Evolutionary conservation across 2,888 invertebrate species (phyloP).

Genomic region (Drosophila mayaguana): DNA sequence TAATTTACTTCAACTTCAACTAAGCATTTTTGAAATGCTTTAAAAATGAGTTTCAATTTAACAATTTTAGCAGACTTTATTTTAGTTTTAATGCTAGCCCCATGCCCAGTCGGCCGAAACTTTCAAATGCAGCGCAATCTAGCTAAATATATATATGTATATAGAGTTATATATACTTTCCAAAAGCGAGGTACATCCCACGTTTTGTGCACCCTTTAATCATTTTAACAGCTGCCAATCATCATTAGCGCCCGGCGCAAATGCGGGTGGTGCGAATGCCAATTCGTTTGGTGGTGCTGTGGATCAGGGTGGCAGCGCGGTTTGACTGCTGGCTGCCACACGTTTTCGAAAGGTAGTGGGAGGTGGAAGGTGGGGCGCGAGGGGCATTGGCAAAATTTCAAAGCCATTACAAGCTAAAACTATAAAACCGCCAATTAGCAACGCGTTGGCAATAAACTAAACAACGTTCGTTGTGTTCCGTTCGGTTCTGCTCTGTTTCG

Average conservation of each 20-base stretch:
- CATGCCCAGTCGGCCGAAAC: constrained; percentile 19
- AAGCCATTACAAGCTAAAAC: constrained; percentile 73
- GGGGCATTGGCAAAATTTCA: constrained; percentile 53
- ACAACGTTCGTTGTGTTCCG: constrained; percentile 39
- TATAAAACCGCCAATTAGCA: constrained; percentile 80
- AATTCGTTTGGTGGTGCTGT: constrained; percentile 20
- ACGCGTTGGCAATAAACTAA: constrained; percentile 73
- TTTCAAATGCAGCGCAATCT: constrained; percentile 39
- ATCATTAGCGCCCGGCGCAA: constrained; percentile 65
- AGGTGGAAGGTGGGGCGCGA: no score
- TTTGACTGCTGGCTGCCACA: constrained; percentile 53
- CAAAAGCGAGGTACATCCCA: constrained; percentile 12
- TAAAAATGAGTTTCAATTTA: constrained; percentile 5
- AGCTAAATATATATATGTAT: constrained; percentile 6
- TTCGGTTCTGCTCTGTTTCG: not conserved
- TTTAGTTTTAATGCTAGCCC: constrained; percentile 39
- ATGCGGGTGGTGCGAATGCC: constrained; percentile 21
- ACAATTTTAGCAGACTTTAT: constrained; percentile 30
- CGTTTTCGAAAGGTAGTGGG: constrained; percentile 25
- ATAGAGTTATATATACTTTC: not conserved
- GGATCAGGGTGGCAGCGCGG: constrained; percentile 39
- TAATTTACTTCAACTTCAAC: constrained; percentile 4
- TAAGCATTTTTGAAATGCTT: not conserved
- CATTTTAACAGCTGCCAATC: constrained; percentile 81
- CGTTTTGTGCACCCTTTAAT: constrained; percentile 65